Conservation (phyloP, 2,888 invertebrate genomes). For the Tribolium freemani region DNA sequence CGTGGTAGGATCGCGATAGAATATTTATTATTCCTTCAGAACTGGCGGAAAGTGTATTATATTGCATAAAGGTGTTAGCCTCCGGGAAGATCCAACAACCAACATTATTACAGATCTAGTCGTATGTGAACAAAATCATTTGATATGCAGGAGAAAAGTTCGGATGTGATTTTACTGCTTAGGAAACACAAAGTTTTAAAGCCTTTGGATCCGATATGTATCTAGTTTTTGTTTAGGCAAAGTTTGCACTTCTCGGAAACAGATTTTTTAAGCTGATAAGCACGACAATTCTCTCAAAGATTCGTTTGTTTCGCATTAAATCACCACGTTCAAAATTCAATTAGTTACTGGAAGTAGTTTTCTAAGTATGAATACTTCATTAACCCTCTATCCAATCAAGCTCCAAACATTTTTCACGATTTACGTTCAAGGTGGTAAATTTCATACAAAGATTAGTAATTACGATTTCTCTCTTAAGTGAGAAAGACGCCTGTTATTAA, state of each 20-base stretch:
- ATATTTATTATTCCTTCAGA: slow-evolving; percentile 23
- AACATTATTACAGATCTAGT: slow-evolving; percentile 27
- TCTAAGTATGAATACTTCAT: slow-evolving; percentile 37
- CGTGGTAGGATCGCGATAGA: background rate
- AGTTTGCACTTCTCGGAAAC: slow-evolving; percentile 43
- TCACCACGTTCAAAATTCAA: slow-evolving; percentile 32
- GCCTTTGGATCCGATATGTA: slow-evolving; percentile 47
- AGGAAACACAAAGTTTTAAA: slow-evolving; percentile 46
- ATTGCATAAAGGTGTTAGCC: slow-evolving; percentile 12
- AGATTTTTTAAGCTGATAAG: slow-evolving; percentile 43
- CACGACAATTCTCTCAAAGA: slow-evolving; percentile 36
- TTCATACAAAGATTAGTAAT: slow-evolving; percentile 36
- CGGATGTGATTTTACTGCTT: slow-evolving; percentile 45
- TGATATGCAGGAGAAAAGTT: slow-evolving; percentile 45
- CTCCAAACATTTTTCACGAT: slow-evolving; percentile 18
- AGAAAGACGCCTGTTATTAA: slow-evolving; percentile 20
- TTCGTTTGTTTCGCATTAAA: slow-evolving; percentile 42
- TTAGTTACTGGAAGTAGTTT: slow-evolving; percentile 32
- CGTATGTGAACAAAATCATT: slow-evolving; percentile 38
- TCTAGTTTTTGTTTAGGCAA: slow-evolving; percentile 44
- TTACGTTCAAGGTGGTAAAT: slow-evolving; percentile 25
- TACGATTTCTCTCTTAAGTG: slow-evolving; percentile 33
- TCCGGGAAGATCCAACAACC: slow-evolving; percentile 6
- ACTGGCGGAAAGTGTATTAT: slow-evolving; percentile 7
- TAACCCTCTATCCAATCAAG: slow-evolving; percentile 38